Evolutionary conservation across 2,888 invertebrate genomes (phyloP).

Genomic region (Polymixis lichenea): DNA sequence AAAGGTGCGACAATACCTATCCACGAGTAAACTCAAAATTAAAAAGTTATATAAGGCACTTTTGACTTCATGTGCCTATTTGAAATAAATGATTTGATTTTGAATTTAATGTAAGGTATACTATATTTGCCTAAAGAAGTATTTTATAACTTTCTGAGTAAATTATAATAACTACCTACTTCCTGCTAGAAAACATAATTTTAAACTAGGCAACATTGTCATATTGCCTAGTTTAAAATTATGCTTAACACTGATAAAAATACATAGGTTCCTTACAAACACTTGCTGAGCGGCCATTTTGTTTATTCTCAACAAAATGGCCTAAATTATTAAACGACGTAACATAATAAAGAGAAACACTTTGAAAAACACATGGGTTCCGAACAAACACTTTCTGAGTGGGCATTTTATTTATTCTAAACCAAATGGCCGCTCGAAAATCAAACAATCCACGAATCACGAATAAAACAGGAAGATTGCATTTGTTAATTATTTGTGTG

Average conservation of each 20-base stretch:
- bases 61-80: background rate
- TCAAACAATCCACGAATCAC: background rate
- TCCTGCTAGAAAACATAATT: background rate
- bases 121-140: background rate
- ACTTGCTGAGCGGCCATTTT: background rate
- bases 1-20: background rate
- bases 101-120: background rate
- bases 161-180: background rate
- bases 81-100: background rate
- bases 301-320: no score
- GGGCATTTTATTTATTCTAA: background rate
- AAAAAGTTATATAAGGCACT: background rate
- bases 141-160: background rate
- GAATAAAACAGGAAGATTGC: background rate
- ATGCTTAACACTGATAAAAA: background rate
- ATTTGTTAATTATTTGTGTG: background rate
- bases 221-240: background rate
- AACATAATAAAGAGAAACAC: no score
- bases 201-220: background rate
- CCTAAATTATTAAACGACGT: background rate
- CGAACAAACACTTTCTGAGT: no score
- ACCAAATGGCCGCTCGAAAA: background rate
- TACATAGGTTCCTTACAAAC: background rate
- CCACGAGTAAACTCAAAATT: background rate
- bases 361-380: no score